Evolutionary conservation across 2,113 vertebrate genomes (phyloP).

Genomic region (Stigmatopora nigra): DNA sequence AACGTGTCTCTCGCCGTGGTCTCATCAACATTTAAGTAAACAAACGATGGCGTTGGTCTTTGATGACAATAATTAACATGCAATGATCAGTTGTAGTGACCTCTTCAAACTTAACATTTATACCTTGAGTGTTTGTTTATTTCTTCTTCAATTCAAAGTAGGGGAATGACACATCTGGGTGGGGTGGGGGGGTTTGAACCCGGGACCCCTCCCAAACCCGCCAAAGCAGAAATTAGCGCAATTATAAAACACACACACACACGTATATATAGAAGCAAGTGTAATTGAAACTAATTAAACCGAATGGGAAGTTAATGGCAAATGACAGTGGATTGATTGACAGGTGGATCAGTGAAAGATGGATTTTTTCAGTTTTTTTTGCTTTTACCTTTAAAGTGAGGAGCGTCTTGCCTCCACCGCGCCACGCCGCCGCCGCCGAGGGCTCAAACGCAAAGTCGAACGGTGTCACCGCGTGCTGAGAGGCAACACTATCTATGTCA

Average conservation of each 20-base stretch:
- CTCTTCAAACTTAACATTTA: slow-evolving; percentile 79
- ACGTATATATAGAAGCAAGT: slow-evolving; percentile 12
- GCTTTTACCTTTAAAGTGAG: slow-evolving; percentile 83
- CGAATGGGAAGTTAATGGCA: slow-evolving; percentile 54
- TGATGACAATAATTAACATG: slow-evolving; percentile 99
- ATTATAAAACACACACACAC: slow-evolving; percentile 24
- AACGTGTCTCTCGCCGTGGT: slow-evolving; percentile 83
- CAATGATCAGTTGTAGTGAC: slow-evolving; percentile 85
- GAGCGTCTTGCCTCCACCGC: slow-evolving; percentile 65
- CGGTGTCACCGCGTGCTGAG: slow-evolving; percentile 80
- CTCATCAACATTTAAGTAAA: slow-evolving; percentile 99
- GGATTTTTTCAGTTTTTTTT: slow-evolving; percentile 49
- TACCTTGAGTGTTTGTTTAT: slow-evolving; percentile 73
- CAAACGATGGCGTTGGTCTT: slow-evolving; percentile 94
- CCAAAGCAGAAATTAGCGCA: slow-evolving; percentile 31
- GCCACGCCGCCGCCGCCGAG: slow-evolving; percentile 7
- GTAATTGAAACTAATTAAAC: slow-evolving; percentile 70
- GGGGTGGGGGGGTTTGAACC: no score
- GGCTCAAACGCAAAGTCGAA: slow-evolving; percentile 70
- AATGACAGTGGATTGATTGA: slow-evolving; percentile 41
- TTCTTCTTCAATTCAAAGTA: background rate
- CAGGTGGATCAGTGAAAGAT: slow-evolving; percentile 32
- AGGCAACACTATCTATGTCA: slow-evolving; percentile 95
- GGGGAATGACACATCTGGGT: slow-evolving; percentile 19
- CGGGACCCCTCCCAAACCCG: slow-evolving; percentile 5